Evolutionary conservation across 2,113 vertebrate species (phyloP).

Genomic region (Anolis carolinensis): DNA sequence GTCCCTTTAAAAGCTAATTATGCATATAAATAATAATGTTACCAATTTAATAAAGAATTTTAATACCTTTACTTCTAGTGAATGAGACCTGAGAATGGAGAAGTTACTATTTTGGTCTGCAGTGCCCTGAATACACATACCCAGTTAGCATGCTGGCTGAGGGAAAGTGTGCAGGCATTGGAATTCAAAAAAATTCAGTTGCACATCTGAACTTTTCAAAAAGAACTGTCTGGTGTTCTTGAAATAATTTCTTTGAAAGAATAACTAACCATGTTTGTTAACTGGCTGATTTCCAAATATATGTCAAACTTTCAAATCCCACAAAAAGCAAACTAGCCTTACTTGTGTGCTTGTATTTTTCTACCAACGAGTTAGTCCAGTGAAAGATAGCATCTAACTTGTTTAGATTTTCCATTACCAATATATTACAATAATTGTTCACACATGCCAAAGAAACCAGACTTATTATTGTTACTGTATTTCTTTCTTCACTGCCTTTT

Average conservation of each 20-base stretch:
- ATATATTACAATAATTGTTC: not conserved
- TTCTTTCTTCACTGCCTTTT: not conserved
- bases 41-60: constrained; percentile 2
- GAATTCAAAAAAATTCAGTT: no score
- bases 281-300: not conserved
- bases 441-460: not conserved
- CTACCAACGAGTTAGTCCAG: not conserved
- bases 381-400: constrained; percentile 4
- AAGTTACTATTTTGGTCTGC: no score
- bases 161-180: no score
- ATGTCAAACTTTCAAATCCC: not conserved
- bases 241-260: not conserved
- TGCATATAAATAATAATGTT: not conserved
- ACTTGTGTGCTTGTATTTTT: not conserved
- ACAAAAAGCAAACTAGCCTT: no score
- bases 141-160: no score
- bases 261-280: not conserved
- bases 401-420: not conserved
- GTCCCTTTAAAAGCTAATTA: no score
- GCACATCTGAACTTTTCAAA: not conserved
- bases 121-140: no score
- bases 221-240: not conserved
- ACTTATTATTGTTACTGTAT: not conserved
- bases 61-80: not conserved
- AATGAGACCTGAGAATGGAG: not conserved